These are phyloP conservation scores for Empis stercorea DNA, from an alignment of 2,888 invertebrate species.

Conservation along the genomic window DNA sequence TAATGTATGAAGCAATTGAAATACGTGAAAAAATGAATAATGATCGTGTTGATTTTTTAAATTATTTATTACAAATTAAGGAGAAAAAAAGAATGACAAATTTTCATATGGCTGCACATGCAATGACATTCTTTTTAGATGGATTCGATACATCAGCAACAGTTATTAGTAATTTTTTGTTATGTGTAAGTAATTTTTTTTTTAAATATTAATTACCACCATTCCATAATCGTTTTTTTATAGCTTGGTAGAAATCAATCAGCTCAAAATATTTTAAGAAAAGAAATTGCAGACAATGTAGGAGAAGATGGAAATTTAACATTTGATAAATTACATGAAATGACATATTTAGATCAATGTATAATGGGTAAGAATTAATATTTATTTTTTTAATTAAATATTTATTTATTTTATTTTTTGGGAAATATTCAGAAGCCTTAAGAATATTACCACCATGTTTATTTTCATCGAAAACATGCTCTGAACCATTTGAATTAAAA, in stretches of 20 bases:
- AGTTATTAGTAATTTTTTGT: slow-evolving; percentile 21
- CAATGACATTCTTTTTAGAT: slow-evolving; percentile 31
- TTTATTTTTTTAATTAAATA: not conserved
- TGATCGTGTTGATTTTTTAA: slow-evolving; percentile 27
- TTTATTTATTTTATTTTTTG: not conserved
- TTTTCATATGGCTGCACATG: slow-evolving; percentile 20
- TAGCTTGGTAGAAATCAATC: slow-evolving; percentile 19
- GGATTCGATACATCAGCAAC: slow-evolving; percentile 31
- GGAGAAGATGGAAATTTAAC: slow-evolving; percentile 11
- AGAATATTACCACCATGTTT: slow-evolving; percentile 22
- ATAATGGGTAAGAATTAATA: slow-evolving; percentile 19
- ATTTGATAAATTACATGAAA: slow-evolving; percentile 20
- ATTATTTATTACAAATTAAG: slow-evolving; percentile 26
- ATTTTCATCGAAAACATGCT: slow-evolving; percentile 21
- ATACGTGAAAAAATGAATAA: slow-evolving; percentile 17
- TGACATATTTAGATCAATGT: slow-evolving; percentile 29
- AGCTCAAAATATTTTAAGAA: slow-evolving; percentile 22
- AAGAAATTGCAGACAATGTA: slow-evolving; percentile 16
- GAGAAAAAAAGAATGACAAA: slow-evolving; percentile 22
- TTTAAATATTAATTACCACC: not conserved
- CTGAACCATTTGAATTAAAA: slow-evolving; percentile 17
- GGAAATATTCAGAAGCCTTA: slow-evolving; percentile 20
- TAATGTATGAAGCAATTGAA: slow-evolving; percentile 23
- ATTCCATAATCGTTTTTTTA: not conserved
- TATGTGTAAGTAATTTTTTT: slow-evolving; percentile 20